Conservation (phyloP, 2,888 invertebrate species). For the Coelinius sp. region DNA sequence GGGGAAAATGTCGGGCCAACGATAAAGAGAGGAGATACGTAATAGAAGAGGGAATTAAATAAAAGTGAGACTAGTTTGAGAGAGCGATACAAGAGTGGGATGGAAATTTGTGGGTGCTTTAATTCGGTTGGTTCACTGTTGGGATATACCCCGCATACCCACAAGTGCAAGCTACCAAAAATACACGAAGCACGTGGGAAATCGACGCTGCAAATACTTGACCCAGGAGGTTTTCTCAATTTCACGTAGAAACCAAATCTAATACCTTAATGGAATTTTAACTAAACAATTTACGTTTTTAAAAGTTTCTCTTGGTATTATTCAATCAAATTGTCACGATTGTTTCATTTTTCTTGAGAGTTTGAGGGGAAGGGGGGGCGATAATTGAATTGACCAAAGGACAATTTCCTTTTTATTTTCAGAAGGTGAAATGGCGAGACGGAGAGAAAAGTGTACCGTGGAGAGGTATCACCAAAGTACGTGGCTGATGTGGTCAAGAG, state of each 20-base stretch:
- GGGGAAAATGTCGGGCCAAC: not conserved
- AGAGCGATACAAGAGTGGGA: not conserved
- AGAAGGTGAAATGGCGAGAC: conserved; percentile 28
- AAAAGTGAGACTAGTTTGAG: no score
- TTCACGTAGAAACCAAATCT: conserved; percentile 25
- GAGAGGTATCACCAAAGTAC: conserved; percentile 22
- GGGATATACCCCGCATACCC: not conserved
- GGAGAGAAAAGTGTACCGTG: conserved; percentile 33
- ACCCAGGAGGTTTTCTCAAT: conserved; percentile 8
- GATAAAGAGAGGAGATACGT: not conserved
- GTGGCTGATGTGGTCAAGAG: conserved; percentile 8
- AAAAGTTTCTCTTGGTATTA: conserved; percentile 4
- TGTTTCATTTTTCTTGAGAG: no score
- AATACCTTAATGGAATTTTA: conserved; percentile 34
- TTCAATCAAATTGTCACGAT: not conserved
- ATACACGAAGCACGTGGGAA: conserved; percentile 53
- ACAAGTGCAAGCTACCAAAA: conserved; percentile 28
- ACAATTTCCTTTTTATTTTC: conserved; percentile 30
- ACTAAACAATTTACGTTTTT: conserved; percentile 26
- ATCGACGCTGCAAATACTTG: conserved; percentile 46
- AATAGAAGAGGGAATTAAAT: not conserved
- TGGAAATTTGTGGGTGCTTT: conserved; percentile 9
- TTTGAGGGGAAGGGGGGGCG: no score
- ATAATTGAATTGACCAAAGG: not conserved
- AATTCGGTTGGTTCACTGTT: conserved; percentile 9